Percentiles rank a stretch among this genome's conserved stretches.
Evolutionary conservation across 2,888 invertebrate genomes (phyloP).

Genomic region (Limnephilus marmoratus): DNA sequence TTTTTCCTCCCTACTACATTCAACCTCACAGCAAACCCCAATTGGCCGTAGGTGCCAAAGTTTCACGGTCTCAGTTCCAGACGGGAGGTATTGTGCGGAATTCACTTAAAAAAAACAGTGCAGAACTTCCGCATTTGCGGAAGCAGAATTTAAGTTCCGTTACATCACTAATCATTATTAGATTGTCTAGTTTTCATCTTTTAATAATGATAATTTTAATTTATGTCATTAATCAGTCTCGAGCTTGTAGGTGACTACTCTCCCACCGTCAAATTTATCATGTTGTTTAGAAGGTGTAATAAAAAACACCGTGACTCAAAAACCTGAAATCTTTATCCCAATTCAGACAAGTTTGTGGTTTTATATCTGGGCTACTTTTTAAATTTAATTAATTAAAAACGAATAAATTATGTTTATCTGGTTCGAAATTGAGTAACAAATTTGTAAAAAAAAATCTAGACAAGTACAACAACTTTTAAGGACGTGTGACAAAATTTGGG

Average conservation of each 20-base stretch:
- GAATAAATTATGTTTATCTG: constrained; percentile 22
- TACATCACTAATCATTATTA: too few species aligned
- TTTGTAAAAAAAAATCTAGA: neutral
- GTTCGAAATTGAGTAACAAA: neutral
- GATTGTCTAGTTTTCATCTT: neutral
- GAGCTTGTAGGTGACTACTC: neutral
- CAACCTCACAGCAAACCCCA: too few species aligned
- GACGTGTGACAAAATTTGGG: constrained; percentile 20
- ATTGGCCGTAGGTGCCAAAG: too few species aligned
- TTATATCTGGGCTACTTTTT: neutral
- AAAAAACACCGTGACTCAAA: neutral
- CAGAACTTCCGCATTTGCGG: too few species aligned
- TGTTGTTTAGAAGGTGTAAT: neutral
- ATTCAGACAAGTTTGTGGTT: neutral
- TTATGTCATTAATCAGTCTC: neutral
- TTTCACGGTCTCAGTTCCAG: too few species aligned
- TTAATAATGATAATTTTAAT: neutral
- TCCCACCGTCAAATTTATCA: too few species aligned
- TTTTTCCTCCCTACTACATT: too few species aligned
- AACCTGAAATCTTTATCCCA: neutral
- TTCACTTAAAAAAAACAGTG: too few species aligned
- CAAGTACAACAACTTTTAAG: neutral
- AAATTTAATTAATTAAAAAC: constrained; percentile 17
- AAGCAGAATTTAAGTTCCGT: too few species aligned
- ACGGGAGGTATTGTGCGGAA: too few species aligned